A percentile compares a stretch with the other conserved stretches of the same genome.
Evolutionary conservation across 2,113 vertebrate species (phyloP).

Genomic region (Heterochromis multidens): DNA sequence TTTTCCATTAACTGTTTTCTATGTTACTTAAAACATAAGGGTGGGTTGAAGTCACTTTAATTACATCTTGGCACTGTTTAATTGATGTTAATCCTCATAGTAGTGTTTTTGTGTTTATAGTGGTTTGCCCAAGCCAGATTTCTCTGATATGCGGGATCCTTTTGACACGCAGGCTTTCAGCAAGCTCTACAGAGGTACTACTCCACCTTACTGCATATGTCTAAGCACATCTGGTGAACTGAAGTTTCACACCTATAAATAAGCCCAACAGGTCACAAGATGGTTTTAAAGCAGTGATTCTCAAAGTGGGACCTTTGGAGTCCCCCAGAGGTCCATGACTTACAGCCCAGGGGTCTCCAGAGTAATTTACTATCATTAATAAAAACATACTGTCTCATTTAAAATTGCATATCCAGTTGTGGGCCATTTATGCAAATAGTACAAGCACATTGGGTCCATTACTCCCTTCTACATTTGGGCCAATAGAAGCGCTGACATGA

Average conservation of each 20-base stretch:
- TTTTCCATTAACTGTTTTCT: not conserved
- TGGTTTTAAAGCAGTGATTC: not conserved
- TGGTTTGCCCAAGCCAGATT: slow-evolving; percentile 83
- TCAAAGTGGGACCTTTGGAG: not conserved
- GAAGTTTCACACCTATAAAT: not conserved
- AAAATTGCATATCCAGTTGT: not conserved
- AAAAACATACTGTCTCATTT: not conserved
- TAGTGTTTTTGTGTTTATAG: slow-evolving; percentile 60
- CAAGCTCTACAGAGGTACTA: slow-evolving; percentile 91
- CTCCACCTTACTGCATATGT: not conserved
- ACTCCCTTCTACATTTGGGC: not conserved
- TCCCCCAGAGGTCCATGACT: not conserved
- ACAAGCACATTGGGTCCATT: not conserved
- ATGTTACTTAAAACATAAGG: not conserved
- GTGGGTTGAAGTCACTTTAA: not conserved
- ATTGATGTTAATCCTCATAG: not conserved
- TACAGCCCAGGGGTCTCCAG: not conserved
- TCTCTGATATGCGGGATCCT: slow-evolving; percentile 87
- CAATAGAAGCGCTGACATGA: not conserved
- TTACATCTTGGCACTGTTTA: not conserved
- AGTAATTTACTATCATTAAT: not conserved
- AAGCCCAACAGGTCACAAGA: not conserved
- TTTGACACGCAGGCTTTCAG: slow-evolving; percentile 91
- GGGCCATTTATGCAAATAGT: not conserved
- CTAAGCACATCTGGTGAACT: not conserved